Percentiles rank a stretch among this genome's conserved stretches.
phyloP scores from a whole-genome alignment of 1,140 invertebrate genomes.

The Amyelois transitella region DNA sequence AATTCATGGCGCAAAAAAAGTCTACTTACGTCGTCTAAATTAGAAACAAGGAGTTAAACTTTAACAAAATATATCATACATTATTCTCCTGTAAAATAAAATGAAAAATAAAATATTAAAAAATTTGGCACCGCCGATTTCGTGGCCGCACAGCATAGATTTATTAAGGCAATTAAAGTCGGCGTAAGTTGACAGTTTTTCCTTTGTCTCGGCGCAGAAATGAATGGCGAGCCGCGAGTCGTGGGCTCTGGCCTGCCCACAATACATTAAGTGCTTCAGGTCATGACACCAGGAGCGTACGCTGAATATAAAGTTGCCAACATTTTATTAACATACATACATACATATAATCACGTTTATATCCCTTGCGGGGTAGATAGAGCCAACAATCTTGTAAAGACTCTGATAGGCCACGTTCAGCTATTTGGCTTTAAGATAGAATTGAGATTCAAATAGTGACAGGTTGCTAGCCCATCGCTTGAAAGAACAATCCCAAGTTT shows the following conservation, averaged over 20 bases:
- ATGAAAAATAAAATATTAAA: neutral
- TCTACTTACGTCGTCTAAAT: too few species aligned
- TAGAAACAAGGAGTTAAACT: neutral
- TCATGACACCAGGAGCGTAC: neutral
- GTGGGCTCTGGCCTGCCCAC: neutral
- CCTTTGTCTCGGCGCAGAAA: conserved; percentile 43
- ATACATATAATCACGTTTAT: too few species aligned
- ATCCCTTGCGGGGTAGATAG: too few species aligned
- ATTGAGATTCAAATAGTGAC: too few species aligned
- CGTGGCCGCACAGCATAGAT: conserved; percentile 37
- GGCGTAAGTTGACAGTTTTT: conserved; percentile 66
- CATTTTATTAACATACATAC: too few species aligned
- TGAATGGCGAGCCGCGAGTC: neutral
- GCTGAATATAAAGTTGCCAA: neutral
- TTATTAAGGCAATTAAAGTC: conserved; percentile 70
- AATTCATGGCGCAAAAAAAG: too few species aligned
- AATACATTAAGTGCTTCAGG: neutral
- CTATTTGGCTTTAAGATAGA: too few species aligned
- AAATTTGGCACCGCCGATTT: conserved; percentile 5
- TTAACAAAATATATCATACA: neutral
- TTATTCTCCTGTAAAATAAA: neutral
- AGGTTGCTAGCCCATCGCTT: too few species aligned
- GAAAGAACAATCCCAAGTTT: too few species aligned
- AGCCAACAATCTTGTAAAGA: too few species aligned
- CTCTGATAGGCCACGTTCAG: too few species aligned